Percentiles rank a stretch among this genome's conserved stretches.
Evolutionary conservation across 2,888 invertebrate genomes (phyloP).

Genomic region (Luperina nickerlii): DNA sequence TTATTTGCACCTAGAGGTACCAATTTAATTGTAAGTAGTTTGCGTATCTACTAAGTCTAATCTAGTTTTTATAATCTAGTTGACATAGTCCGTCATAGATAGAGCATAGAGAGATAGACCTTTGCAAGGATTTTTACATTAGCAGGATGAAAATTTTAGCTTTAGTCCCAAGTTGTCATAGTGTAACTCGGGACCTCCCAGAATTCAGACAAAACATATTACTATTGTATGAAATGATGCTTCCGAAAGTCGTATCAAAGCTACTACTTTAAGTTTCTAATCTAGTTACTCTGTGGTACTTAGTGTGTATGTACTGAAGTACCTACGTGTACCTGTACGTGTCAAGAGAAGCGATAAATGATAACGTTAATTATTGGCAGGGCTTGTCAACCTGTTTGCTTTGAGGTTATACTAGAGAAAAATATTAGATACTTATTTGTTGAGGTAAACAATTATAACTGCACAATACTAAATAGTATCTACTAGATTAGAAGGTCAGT

Average conservation of each 20-base stretch:
- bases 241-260: background rate
- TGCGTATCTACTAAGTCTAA: background rate
- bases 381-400: constrained; percentile 42
- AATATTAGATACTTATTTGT: constrained; percentile 29
- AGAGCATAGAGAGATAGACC: no score
- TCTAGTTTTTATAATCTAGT: background rate
- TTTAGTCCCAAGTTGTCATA: background rate
- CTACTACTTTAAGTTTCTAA: background rate
- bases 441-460: constrained; percentile 31
- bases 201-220: background rate
- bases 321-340: constrained; percentile 4
- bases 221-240: no score
- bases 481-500: constrained; percentile 20
- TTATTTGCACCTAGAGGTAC: background rate
- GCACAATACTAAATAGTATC: background rate
- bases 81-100: background rate
- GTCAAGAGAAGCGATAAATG: constrained; percentile 31
- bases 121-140: background rate
- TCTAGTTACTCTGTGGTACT: background rate
- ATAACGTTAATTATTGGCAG: constrained; percentile 51
- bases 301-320: constrained; percentile 7
- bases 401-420: constrained; percentile 21
- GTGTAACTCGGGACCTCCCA: background rate
- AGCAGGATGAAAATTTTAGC: background rate
- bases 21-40: background rate